Conservation (phyloP, 2,888 invertebrate species). For the Leptura quadrifasciata region DNA sequence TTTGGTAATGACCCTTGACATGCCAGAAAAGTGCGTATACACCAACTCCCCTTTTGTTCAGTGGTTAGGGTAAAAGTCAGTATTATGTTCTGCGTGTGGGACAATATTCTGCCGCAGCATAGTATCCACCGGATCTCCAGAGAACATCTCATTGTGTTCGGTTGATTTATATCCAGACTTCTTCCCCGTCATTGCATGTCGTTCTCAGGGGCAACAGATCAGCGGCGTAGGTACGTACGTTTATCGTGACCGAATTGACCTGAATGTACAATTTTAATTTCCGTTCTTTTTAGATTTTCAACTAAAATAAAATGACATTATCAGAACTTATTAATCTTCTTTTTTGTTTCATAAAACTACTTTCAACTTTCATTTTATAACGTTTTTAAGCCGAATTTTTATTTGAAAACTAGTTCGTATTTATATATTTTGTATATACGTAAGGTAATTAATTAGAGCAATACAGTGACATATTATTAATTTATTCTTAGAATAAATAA, state of each 20-base stretch:
- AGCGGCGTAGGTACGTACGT: slow-evolving; percentile 25
- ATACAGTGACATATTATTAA: too few species aligned
- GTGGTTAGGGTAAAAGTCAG: slow-evolving; percentile 8
- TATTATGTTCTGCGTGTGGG: slow-evolving; percentile 24
- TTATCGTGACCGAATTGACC: background rate
- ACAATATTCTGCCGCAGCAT: background rate
- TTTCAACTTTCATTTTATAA: too few species aligned
- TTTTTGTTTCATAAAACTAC: too few species aligned
- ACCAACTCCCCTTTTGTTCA: slow-evolving; percentile 6
- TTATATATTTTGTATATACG: too few species aligned
- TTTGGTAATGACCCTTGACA: slow-evolving; percentile 7
- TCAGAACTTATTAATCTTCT: too few species aligned
- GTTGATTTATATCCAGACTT: slow-evolving; percentile 61
- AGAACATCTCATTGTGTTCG: slow-evolving; percentile 61
- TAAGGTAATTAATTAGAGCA: too few species aligned
- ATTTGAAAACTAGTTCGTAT: too few species aligned
- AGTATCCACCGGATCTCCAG: slow-evolving; percentile 31
- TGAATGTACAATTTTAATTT: background rate
- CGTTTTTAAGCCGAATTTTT: too few species aligned
- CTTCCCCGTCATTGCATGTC: slow-evolving; percentile 55
- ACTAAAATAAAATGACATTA: too few species aligned
- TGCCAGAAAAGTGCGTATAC: background rate
- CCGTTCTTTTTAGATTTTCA: background rate
- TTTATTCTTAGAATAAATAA: background rate
- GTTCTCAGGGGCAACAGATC: slow-evolving; percentile 44